Evolutionary conservation across 2,888 invertebrate species (phyloP).

Genomic region (Spodoptera exigua): DNA sequence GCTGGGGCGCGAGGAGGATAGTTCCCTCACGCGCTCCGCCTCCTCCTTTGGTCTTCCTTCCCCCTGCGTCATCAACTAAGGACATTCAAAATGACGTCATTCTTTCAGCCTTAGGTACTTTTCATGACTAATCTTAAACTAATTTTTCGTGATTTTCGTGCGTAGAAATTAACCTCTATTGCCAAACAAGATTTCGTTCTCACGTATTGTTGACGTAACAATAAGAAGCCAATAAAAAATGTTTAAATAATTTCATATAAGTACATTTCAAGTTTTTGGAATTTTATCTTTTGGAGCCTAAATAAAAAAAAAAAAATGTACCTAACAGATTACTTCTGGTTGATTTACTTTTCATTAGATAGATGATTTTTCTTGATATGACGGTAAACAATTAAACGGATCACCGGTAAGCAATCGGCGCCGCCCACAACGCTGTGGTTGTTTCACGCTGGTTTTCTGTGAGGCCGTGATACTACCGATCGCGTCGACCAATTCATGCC

Average conservation of each 20-base stretch:
- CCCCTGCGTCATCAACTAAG: slow-evolving; percentile 68
- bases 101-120: slow-evolving; percentile 45
- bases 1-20: no score
- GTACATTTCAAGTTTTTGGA: slow-evolving; percentile 10
- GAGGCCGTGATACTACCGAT: no score
- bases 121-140: slow-evolving; percentile 34
- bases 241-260: slow-evolving; percentile 27
- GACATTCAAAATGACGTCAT: slow-evolving; percentile 57
- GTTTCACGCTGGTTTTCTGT: no score
- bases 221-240: slow-evolving; percentile 33
- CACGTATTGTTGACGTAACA: slow-evolving; percentile 43
- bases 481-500: no score
- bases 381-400: no score
- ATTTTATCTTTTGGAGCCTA: slow-evolving; percentile 14
- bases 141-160: slow-evolving; percentile 14
- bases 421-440: no score
- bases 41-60: slow-evolving; percentile 65
- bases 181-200: slow-evolving; percentile 40
- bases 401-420: no score
- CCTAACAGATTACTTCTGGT: no score
- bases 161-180: slow-evolving; percentile 14
- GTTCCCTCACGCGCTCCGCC: no score
- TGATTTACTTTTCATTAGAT: no score
- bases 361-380: no score
- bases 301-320: no score